Percentiles rank a stretch among this genome's conserved stretches.
Conservation (phyloP, 1,140 invertebrate genomes). For the Araneus ventricosus region DNA sequence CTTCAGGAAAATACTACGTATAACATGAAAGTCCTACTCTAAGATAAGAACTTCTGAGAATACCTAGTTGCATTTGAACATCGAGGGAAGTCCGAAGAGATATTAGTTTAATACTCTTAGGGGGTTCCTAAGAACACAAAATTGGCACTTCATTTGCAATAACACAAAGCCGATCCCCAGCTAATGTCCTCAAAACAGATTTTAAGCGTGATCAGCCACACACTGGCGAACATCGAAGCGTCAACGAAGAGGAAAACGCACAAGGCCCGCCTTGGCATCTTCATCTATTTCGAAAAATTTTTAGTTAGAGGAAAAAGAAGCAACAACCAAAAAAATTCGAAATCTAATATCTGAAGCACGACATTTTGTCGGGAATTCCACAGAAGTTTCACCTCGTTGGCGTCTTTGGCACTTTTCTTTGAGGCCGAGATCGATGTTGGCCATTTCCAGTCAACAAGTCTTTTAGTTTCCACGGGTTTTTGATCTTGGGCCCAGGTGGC, state of each 20-base stretch:
- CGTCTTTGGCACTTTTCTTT: conserved; percentile 65
- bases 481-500: conserved; percentile 44
- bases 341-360: conserved; percentile 51
- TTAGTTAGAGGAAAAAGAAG: conserved; percentile 57
- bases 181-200: conserved; percentile 10
- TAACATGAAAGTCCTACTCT: conserved; percentile 30
- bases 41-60: conserved; percentile 38
- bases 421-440: not conserved
- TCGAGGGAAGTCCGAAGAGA: conserved; percentile 32
- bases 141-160: conserved; percentile 64
- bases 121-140: conserved; percentile 55
- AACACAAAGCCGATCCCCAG: conserved; percentile 40
- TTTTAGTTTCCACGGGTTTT: conserved; percentile 60
- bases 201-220: not conserved
- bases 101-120: conserved; percentile 24
- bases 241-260: not conserved
- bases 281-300: conserved; percentile 36
- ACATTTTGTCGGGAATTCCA: not conserved
- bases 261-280: conserved; percentile 51
- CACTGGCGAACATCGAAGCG: not conserved
- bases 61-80: conserved; percentile 54
- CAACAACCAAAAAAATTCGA: conserved; percentile 51
- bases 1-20: conserved; percentile 55
- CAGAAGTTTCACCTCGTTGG: conserved; percentile 59
- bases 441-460: conserved; percentile 48